A percentile compares a stretch with the other conserved stretches of the same genome.
phyloP scores from a whole-genome alignment of 1,140 invertebrate species.

The Cherax quadricarinatus region DNA sequence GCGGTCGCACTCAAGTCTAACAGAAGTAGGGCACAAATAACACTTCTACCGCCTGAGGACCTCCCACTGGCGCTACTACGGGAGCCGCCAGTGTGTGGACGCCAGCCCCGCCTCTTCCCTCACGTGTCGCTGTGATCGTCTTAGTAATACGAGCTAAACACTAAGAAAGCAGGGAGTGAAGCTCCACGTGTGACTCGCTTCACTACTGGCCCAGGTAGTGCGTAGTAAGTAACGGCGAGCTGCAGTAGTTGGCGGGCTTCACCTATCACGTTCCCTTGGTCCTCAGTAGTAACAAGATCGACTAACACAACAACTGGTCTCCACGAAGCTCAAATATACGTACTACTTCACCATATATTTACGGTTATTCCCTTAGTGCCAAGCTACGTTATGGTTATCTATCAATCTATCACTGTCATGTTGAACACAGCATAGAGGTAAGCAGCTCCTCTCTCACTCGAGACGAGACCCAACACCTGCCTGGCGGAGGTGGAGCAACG shows the following conservation, averaged over 20 bases:
- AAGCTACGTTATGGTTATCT: neutral
- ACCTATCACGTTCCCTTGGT: neutral
- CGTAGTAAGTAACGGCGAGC: neutral
- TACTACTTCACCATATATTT: neutral
- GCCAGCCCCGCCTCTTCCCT: neutral
- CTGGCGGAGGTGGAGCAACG: neutral
- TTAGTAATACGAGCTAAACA: neutral
- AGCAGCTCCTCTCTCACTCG: neutral
- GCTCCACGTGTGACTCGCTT: conserved; percentile 2
- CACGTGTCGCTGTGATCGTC: neutral
- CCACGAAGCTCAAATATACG: neutral
- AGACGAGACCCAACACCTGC: neutral
- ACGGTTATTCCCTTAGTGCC: neutral
- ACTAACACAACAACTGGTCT: neutral
- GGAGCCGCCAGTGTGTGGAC: neutral
- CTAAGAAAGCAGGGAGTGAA: neutral
- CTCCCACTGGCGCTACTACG: neutral
- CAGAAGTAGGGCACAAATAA: neutral
- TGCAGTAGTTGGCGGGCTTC: neutral
- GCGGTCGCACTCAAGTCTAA: neutral
- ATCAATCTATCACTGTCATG: neutral
- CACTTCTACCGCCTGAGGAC: neutral
- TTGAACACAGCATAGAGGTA: neutral
- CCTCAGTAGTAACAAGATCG: neutral
- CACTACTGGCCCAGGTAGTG: neutral